These are phyloP conservation scores for Antheraea yamamai DNA, from an alignment of 2,888 invertebrate genomes.

Conservation along the genomic window DNA sequence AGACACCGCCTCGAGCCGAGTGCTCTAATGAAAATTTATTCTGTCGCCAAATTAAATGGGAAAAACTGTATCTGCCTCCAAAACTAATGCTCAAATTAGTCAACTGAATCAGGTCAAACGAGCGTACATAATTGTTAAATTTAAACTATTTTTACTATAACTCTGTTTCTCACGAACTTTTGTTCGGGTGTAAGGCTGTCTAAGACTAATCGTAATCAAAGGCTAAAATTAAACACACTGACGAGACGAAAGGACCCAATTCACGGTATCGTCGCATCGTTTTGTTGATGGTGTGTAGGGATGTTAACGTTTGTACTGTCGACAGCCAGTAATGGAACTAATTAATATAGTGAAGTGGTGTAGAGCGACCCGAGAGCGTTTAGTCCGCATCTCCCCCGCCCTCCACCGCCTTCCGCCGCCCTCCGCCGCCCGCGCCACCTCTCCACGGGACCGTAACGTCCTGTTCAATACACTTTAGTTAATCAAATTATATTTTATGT, in stretches of 20 bases:
- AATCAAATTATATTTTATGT: conserved; percentile 12
- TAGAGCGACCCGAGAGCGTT: not conserved
- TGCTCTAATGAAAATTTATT: not conserved
- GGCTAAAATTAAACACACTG: not conserved
- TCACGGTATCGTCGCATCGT: not conserved
- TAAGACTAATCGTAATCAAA: not conserved
- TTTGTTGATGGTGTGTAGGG: not conserved
- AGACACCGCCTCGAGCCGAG: not conserved
- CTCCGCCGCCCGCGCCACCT: not conserved
- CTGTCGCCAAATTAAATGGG: not conserved
- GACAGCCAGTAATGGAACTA: not conserved
- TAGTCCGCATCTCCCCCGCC: not conserved
- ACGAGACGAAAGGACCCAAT: not conserved
- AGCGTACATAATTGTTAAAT: not conserved
- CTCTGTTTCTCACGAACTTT: not conserved
- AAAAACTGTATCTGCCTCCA: not conserved
- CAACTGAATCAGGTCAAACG: not conserved
- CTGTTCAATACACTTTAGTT: not conserved
- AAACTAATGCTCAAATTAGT: not conserved
- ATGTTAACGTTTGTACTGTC: not conserved
- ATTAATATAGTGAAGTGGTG: not conserved
- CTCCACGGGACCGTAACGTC: not conserved
- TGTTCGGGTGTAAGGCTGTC: not conserved
- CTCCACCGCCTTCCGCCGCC: not conserved
- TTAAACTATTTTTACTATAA: not conserved